These are phyloP conservation scores for Saxicola maurus DNA, from an alignment of 2,797 vertebrate species.

Conservation along the genomic window DNA sequence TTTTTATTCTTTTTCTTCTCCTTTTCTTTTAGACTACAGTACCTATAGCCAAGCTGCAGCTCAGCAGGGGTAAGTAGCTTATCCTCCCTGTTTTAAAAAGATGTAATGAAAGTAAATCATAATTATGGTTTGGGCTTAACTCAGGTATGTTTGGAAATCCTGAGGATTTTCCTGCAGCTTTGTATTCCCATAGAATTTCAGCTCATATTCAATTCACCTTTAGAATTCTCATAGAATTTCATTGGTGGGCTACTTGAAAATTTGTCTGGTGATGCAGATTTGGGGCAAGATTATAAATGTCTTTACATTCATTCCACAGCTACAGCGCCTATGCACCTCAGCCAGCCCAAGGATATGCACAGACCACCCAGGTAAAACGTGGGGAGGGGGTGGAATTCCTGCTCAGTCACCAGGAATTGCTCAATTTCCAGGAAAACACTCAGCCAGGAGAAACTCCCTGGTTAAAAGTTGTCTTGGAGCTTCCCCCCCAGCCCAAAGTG, in stretches of 20 bases:
- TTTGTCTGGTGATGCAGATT: neutral
- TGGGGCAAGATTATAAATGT: neutral
- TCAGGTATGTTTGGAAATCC: neutral
- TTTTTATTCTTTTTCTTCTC: neutral
- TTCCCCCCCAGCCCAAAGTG: neutral
- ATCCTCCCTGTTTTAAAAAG: neutral
- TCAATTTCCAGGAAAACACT: neutral
- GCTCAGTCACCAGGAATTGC: neutral
- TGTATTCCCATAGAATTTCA: neutral
- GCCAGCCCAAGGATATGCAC: slow-evolving; percentile 90
- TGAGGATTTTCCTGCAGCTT: neutral
- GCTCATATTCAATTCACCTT: no score
- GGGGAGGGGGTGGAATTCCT: neutral
- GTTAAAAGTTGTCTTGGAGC: neutral
- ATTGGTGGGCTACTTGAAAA: rapidly evolving
- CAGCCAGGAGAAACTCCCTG: rapidly evolving
- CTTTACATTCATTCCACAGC: slow-evolving; percentile 70
- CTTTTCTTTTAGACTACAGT: slow-evolving; percentile 86
- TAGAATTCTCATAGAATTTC: neutral
- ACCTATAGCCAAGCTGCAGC: slow-evolving; percentile 90
- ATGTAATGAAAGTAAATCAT: neutral
- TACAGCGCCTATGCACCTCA: slow-evolving; percentile 92
- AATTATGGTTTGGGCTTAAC: neutral
- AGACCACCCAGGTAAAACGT: slow-evolving; percentile 87
- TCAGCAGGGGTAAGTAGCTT: slow-evolving; percentile 89